Conservation (phyloP, 1,140 invertebrate species). For the Lutraria rhynchaena region DNA sequence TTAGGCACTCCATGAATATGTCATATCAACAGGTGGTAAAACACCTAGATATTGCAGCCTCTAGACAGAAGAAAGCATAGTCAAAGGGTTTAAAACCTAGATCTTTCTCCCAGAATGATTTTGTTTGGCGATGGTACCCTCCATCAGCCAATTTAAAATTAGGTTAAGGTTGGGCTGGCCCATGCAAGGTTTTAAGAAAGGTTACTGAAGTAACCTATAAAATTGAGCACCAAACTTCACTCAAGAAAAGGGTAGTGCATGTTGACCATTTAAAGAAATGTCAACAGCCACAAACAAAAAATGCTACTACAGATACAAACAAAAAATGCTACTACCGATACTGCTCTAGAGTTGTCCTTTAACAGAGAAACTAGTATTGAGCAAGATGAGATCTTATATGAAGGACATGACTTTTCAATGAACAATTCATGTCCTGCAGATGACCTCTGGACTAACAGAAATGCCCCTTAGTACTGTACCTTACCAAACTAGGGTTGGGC, state of each 20-base stretch:
- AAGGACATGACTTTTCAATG: background rate
- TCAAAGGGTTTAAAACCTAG: conserved; percentile 32
- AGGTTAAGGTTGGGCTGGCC: conserved; percentile 44
- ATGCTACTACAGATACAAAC: background rate
- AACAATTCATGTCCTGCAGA: background rate
- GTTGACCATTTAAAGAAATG: conserved; percentile 31
- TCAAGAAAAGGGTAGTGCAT: background rate
- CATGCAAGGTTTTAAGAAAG: conserved; percentile 25
- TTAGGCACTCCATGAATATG: conserved; percentile 15
- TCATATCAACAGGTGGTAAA: background rate
- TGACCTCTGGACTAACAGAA: background rate
- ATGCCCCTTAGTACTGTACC: background rate
- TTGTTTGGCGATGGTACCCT: conserved; percentile 53
- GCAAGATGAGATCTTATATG: background rate
- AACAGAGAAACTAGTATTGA: background rate
- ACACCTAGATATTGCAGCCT: background rate
- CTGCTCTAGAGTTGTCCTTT: background rate
- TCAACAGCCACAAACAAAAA: background rate
- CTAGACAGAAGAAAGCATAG: conserved; percentile 11
- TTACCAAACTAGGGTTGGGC: background rate
- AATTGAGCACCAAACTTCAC: background rate
- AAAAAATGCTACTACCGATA: background rate
- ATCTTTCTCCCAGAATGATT: background rate
- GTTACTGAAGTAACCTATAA: conserved; percentile 10
- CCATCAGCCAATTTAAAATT: conserved; percentile 28